Evolutionary conservation across 2,797 vertebrate species (phyloP), one percentile per base, ranked within the genome.

Genomic region (Distichodus sexfasciatus): DNA sequence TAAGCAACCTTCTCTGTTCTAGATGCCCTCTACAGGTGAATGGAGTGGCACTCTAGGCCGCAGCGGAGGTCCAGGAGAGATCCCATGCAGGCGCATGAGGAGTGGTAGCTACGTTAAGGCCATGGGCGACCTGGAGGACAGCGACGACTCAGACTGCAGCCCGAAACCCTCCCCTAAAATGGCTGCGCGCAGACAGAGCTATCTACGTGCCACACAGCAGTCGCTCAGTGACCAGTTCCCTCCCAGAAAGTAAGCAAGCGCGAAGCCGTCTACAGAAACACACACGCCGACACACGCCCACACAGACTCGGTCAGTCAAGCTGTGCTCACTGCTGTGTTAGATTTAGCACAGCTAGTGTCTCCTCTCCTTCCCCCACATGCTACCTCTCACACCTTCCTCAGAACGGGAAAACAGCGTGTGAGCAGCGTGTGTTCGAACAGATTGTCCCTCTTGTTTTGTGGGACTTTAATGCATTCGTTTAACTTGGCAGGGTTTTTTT

Each of bases 31-130:
- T 40, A 71, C 90, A 5, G 94, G 93, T 23, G 96, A 99, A 44
- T 98, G 96, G 96, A 94, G 88, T 83, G 93, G 90, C 76, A 92
- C 94, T 0, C 87, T 97, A 82, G 93, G 94, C 53, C 90, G 90
- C 44, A 90, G 92, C n/a, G 51, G 83, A 51, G 85, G 82, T 44
- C 91, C 94, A 81, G 94, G 92, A 0, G 96, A 98, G 82, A 99
- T 99, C 82, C 97, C 97, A 0, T 99, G 97, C 78, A 91, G 97
- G 43, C 92, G 97, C 72, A 99, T 99, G 97, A 93, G 97, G 68
- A 99, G 97, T 23, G 97, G 97, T 77, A 99, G 97, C 82, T 99
- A 99, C 62, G 98, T 99, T 77, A 99, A 97, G 87, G 97, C 97
- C 79, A 99, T 99, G 96, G 97, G 93, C 62, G 97, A 99, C 79